Evolutionary conservation across 1,140 invertebrate genomes (phyloP), one percentile per base, ranked within the genome.

Genomic region (Hyposmocoma kahamanoa): DNA sequence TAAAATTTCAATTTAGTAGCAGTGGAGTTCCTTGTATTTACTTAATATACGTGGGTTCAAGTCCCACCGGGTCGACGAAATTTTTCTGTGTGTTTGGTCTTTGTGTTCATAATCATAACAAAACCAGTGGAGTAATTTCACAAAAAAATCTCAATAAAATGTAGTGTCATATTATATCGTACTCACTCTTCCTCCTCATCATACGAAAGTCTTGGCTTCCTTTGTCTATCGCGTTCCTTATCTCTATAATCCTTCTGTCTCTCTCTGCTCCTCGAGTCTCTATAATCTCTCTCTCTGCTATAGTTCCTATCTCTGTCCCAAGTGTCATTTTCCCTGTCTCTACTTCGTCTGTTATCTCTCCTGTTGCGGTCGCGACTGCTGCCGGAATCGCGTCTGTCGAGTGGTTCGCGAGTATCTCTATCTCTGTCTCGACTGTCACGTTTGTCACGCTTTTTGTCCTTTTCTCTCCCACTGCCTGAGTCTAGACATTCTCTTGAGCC

Each of bases 301-400:
- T 90, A 88, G 42, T 86, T 88, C 24, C 88, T 88, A 34, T 89
- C 88, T 60, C 76, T 66, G 21, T 74, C 79, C 78, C 81, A 82
- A 17, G 67, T 62, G 24, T 79, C 74, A 43, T 65, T 72, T 38
- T 80, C 77, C 22, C 78, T 61, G 13, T 82, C 75, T 49, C 88
- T 77, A 53, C 88, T 86, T 9, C 80, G 61, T 21, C 72, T 67
- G 3, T 13, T n/a, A 41, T 47, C 72, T 22, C 76, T 53, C 21
- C 78, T 77, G 41, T 80, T 77, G 57, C 78, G 77, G 26, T 86
- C 86, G 18, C 86, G 53, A 1, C 77, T 84, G 45, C 83, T 85
- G 32, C 82, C 83, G 0, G 81, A 83, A 41, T 87, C 85, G 34
- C 82, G 54, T 10, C 84, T 55, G 38, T 86, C 83, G 44, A n/a